Evolutionary conservation across 2,888 invertebrate genomes (phyloP).

Genomic region (Smittia sp.): DNA sequence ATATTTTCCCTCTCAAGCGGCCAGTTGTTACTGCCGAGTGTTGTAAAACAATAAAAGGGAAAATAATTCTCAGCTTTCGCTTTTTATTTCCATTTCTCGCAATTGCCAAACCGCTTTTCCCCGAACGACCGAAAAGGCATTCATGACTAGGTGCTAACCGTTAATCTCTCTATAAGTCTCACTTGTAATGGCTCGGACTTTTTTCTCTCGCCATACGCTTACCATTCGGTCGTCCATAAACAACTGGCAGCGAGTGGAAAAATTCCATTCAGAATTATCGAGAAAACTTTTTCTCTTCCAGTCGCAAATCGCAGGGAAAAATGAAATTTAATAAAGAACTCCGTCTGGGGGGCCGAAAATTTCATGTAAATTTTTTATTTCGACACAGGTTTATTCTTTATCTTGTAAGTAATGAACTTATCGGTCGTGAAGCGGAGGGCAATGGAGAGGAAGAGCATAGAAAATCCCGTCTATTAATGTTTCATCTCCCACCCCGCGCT

Average conservation of each 20-base stretch:
- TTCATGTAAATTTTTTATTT: conserved; percentile 23
- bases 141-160: conserved; percentile 29
- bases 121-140: conserved; percentile 11
- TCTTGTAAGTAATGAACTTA: conserved; percentile 28
- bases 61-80: conserved; percentile 9
- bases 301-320: neutral
- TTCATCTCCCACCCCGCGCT: neutral
- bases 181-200: neutral
- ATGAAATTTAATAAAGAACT: conserved; percentile 9
- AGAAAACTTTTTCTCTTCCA: neutral
- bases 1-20: conserved; percentile 7
- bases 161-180: conserved; percentile 29
- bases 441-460: neutral
- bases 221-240: conserved; percentile 19
- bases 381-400: conserved; percentile 21
- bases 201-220: neutral
- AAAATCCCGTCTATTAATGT: conserved; percentile 15
- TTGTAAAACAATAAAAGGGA: conserved; percentile 38
- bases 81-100: conserved; percentile 13
- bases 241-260: neutral
- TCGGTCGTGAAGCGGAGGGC: neutral
- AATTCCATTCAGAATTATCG: conserved; percentile 16
- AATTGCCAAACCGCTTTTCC: conserved; percentile 17
- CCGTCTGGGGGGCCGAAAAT: neutral
- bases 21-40: conserved; percentile 29